phyloP scores from a whole-genome alignment of 2,888 invertebrate species.

The Aporophyla lueneburgensis region DNA sequence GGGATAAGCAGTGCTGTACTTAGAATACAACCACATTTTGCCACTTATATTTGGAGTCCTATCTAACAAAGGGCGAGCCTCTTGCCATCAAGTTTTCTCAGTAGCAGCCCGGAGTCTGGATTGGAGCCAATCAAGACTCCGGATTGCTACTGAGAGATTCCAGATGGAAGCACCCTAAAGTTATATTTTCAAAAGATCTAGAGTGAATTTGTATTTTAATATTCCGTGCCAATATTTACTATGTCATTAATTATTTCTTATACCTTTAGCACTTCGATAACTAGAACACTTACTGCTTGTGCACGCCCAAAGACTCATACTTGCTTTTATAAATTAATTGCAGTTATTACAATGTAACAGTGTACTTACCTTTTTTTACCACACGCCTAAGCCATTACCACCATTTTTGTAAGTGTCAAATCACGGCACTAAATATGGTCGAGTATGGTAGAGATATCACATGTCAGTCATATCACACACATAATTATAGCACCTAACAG shows the following conservation, averaged over 20 bases:
- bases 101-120: too few species aligned
- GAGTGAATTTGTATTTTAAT: background rate
- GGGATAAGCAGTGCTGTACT: background rate
- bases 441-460: slow-evolving; percentile 14
- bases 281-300: background rate
- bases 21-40: background rate
- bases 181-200: background rate
- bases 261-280: background rate
- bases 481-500: slow-evolving; percentile 15
- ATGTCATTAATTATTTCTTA: background rate
- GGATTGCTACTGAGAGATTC: background rate
- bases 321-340: background rate
- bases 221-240: background rate
- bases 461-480: slow-evolving; percentile 17
- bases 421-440: background rate
- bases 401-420: background rate
- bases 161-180: background rate
- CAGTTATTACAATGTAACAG: background rate
- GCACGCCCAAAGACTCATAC: background rate
- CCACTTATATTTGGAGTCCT: background rate
- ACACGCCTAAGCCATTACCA: background rate
- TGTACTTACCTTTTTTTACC: background rate
- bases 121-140: background rate
- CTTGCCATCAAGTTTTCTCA: too few species aligned
- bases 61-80: background rate